phyloP scores from a whole-genome alignment of 2,113 vertebrate species.

The Hucho hucho region DNA sequence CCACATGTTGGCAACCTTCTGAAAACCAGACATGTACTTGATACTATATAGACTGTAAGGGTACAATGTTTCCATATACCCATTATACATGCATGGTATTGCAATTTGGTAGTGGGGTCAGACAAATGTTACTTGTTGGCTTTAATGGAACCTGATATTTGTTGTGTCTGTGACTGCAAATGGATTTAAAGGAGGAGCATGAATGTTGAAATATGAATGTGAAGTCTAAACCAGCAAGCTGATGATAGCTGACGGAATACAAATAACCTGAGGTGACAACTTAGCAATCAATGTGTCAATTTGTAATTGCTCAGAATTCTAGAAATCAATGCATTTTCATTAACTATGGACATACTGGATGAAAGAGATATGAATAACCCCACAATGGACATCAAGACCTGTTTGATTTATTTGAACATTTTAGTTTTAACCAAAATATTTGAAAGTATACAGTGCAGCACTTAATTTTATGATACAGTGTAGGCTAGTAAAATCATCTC shows the following conservation, averaged over 20 bases:
- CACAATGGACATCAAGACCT: not conserved
- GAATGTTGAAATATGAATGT: not conserved
- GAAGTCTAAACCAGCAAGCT: not conserved
- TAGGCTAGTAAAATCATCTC: conserved; percentile 53
- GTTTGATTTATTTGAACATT: conserved; percentile 8
- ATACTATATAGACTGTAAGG: no score
- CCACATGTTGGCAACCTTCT: no score
- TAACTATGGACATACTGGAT: not conserved
- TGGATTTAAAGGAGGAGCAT: not conserved
- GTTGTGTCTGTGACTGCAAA: not conserved
- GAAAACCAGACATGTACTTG: no score
- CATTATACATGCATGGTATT: no score
- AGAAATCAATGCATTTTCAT: no score
- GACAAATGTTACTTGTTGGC: no score
- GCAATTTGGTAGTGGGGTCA: no score
- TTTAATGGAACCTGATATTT: not conserved
- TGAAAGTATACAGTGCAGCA: conserved; percentile 50
- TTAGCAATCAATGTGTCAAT: no score
- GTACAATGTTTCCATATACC: no score
- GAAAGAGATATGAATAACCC: not conserved
- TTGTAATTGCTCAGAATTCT: no score
- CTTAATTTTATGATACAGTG: conserved; percentile 59
- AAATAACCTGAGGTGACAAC: no score
- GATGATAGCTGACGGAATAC: no score
- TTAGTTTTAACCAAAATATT: conserved; percentile 51